A percentile compares a stretch with the other conserved stretches of the same genome.
Evolutionary conservation across 2,113 vertebrate genomes (phyloP).

Genomic region (Hemichromis elongatus): DNA sequence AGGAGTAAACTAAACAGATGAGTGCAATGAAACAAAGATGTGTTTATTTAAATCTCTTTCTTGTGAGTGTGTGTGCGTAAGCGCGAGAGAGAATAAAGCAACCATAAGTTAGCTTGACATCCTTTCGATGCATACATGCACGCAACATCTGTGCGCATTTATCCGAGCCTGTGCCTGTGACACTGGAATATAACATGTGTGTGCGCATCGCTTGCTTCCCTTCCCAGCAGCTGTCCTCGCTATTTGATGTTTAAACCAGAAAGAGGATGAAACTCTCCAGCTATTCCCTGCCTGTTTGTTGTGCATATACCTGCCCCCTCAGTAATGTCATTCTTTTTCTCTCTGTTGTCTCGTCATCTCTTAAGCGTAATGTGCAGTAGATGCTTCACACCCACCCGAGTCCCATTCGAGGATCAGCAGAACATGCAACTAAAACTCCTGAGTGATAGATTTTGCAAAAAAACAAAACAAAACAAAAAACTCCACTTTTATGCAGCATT

Average conservation of each 20-base stretch:
- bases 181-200: neutral
- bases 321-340: neutral
- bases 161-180: neutral
- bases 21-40: conserved; percentile 33
- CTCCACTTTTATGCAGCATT: conserved; percentile 4
- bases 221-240: neutral
- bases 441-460: neutral
- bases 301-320: neutral
- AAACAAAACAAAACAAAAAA: no score
- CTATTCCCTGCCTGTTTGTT: neutral
- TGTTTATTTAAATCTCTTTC: conserved; percentile 31
- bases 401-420: neutral
- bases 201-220: neutral
- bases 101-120: neutral
- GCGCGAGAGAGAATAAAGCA: neutral
- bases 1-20: conserved; percentile 16
- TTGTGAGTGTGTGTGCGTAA: neutral
- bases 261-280: neutral
- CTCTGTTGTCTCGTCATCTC: neutral
- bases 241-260: conserved; percentile 36
- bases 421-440: neutral
- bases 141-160: conserved; percentile 13
- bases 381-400: neutral
- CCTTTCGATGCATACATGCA: neutral
- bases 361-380: neutral